phyloP scores from a whole-genome alignment of 2,113 vertebrate genomes.

The Hyaena hyaena region DNA sequence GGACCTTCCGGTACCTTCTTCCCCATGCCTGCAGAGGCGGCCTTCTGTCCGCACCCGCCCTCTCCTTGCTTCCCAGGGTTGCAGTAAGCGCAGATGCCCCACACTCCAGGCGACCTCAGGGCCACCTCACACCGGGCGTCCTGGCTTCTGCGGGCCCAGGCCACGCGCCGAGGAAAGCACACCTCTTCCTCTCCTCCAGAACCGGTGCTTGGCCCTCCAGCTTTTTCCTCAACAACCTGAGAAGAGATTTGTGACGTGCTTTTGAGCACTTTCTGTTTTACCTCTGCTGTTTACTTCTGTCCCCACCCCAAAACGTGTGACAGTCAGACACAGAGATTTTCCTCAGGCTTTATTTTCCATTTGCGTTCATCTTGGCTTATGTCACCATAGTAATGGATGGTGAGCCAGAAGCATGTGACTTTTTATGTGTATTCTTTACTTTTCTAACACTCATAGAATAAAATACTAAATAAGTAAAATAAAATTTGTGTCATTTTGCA shows the following conservation, averaged over 20 bases:
- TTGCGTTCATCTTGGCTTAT: rapidly evolving
- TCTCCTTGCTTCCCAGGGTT: background rate
- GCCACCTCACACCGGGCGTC: background rate
- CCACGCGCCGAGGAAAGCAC: rapidly evolving
- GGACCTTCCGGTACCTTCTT: background rate
- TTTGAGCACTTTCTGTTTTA: background rate
- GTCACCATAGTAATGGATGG: rapidly evolving
- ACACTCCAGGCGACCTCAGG: rapidly evolving
- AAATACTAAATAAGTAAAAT: conserved; percentile 1
- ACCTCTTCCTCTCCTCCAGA: background rate
- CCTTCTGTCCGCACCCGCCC: background rate
- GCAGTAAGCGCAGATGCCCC: background rate
- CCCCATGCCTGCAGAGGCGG: background rate
- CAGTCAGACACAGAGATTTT: background rate
- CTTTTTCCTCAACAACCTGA: background rate
- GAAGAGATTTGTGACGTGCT: background rate
- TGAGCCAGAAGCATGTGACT: background rate
- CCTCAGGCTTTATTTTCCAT: background rate
- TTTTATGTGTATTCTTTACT: background rate
- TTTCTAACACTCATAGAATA: background rate
- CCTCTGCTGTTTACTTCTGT: background rate
- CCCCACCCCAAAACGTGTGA: rapidly evolving
- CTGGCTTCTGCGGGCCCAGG: rapidly evolving
- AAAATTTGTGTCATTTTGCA: background rate
- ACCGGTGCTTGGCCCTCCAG: background rate